A percentile compares a stretch with the other conserved stretches of the same genome.
phyloP scores from a whole-genome alignment of 2,888 invertebrate species.

The Fissipunctia ypsillon region DNA sequence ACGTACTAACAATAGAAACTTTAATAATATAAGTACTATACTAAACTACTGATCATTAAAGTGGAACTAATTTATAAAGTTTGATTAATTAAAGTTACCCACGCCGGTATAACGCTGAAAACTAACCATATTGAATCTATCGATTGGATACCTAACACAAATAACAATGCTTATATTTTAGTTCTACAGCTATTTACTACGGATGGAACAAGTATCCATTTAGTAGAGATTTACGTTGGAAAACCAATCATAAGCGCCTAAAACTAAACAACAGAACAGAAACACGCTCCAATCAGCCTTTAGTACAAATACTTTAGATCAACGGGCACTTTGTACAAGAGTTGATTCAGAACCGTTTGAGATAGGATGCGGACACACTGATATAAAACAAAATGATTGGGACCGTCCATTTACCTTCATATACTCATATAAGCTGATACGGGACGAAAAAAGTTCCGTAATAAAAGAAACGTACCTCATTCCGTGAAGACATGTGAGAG shows the following conservation, averaged over 20 bases:
- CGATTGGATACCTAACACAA: slow-evolving; percentile 1
- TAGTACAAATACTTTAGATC: slow-evolving; percentile 40
- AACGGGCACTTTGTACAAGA: slow-evolving; percentile 29
- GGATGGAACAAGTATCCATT: slow-evolving; percentile 16
- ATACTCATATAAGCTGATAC: slow-evolving; percentile 31
- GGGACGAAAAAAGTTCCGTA: slow-evolving; percentile 39
- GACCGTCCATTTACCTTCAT: slow-evolving; percentile 35
- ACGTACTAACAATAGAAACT: background rate
- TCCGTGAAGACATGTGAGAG: slow-evolving; percentile 94
- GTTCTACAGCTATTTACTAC: slow-evolving; percentile 7
- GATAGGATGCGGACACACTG: slow-evolving; percentile 21
- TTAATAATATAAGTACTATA: slow-evolving; percentile 5
- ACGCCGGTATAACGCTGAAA: background rate
- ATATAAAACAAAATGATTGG: slow-evolving; percentile 53
- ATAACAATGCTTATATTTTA: background rate
- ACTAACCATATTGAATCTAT: slow-evolving; percentile 22
- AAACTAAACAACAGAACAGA: slow-evolving; percentile 26
- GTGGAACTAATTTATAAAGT: slow-evolving; percentile 47
- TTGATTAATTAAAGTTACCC: slow-evolving; percentile 45
- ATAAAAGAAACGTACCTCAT: slow-evolving; percentile 87
- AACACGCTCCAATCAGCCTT: slow-evolving; percentile 26
- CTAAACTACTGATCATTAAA: slow-evolving; percentile 25
- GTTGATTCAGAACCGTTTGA: slow-evolving; percentile 44
- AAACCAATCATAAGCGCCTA: slow-evolving; percentile 33
- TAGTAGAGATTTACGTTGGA: background rate